A percentile compares a stretch with the other conserved stretches of the same genome.
Conservation (phyloP, 37 sponge, comb jelly and placozoan genomes). For the Hormiphora californensis region DNA sequence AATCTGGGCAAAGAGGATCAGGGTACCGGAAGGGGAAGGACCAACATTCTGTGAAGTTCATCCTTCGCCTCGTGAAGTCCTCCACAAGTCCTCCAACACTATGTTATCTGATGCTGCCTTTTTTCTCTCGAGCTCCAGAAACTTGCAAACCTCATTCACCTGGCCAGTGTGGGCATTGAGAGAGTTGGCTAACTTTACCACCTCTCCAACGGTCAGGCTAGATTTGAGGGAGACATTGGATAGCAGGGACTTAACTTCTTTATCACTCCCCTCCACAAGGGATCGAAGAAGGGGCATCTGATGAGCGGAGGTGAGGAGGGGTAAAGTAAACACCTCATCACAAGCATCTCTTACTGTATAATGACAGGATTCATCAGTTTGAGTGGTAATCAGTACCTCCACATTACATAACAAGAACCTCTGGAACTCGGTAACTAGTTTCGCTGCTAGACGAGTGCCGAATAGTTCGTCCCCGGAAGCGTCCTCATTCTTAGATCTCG, state of each 20-base stretch:
- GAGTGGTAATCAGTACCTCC: not conserved
- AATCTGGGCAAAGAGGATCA: conserved; percentile 65
- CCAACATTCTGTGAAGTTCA: conserved; percentile 12
- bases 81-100: not conserved
- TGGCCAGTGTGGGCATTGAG: not conserved
- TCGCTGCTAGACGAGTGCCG: not conserved
- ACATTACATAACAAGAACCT: not conserved
- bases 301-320: not conserved
- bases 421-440: not conserved
- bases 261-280: not conserved
- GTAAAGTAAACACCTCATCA: not conserved
- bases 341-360: not conserved
- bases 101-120: not conserved
- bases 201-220: conserved; percentile 14
- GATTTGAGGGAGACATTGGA: not conserved
- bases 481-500: conserved; percentile 13
- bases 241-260: too few species aligned
- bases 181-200: not conserved
- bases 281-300: not conserved
- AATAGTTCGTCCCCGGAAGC: conserved; percentile 26
- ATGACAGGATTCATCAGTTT: not conserved
- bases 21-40: too few species aligned
- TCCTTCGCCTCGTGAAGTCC: conserved; percentile 2
- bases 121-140: not conserved
- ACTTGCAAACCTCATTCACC: not conserved